phyloP scores from a whole-genome alignment of 2,888 invertebrate genomes.

The Leptopilina myrica region DNA sequence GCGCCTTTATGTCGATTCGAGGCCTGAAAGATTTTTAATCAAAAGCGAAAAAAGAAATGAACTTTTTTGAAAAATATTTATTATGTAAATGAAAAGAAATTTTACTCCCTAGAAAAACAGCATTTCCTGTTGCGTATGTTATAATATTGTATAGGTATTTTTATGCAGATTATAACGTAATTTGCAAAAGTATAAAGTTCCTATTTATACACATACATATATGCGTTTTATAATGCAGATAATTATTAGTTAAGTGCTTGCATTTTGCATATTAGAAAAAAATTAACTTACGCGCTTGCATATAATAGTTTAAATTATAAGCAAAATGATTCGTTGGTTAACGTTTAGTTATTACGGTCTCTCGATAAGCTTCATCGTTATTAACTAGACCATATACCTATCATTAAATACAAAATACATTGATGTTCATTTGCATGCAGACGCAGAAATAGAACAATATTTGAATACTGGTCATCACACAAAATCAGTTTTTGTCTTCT shows the following conservation, averaged over 20 bases:
- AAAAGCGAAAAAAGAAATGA: neutral
- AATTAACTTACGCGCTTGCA: constrained; percentile 1
- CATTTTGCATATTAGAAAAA: constrained; percentile 27
- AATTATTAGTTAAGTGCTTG: constrained; percentile 24
- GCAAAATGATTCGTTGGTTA: neutral
- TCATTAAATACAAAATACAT: constrained; percentile 8
- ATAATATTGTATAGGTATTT: constrained; percentile 15
- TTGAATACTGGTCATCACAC: constrained; percentile 3
- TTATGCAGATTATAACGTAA: neutral
- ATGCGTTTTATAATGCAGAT: neutral
- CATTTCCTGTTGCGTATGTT: constrained; percentile 7
- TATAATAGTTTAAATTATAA: constrained; percentile 31
- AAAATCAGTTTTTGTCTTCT: neutral
- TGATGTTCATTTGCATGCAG: constrained; percentile 15
- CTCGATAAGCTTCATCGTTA: constrained; percentile 13
- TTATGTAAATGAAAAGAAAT: neutral
- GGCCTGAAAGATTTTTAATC: neutral
- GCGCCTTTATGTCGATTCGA: too few species aligned
- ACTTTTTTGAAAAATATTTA: neutral
- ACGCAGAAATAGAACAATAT: constrained; percentile 25
- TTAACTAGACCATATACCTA: constrained; percentile 25
- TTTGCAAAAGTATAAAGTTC: neutral
- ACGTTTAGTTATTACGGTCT: constrained; percentile 24
- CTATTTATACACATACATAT: neutral
- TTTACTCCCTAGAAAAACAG: neutral